phyloP scores from a whole-genome alignment of 2,113 vertebrate species.

The Corythaixoides concolor region DNA sequence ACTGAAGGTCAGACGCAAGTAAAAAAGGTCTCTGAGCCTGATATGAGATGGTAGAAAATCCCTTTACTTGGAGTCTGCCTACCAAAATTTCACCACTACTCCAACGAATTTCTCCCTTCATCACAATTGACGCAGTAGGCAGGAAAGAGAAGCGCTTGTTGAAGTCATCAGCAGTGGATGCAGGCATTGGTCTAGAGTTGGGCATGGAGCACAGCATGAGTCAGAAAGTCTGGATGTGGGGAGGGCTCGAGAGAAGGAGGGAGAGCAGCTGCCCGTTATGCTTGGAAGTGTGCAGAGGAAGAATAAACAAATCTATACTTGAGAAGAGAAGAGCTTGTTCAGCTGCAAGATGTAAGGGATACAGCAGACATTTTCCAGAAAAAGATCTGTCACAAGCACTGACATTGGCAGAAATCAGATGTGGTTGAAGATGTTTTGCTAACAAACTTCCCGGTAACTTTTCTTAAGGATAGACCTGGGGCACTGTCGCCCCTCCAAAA shows the following conservation, averaged over 20 bases:
- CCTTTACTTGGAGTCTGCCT: background rate
- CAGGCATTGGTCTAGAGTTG: background rate
- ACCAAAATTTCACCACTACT: background rate
- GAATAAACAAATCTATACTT: background rate
- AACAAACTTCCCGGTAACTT: background rate
- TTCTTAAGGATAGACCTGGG: background rate
- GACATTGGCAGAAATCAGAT: background rate
- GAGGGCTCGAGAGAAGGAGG: background rate
- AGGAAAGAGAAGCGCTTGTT: background rate
- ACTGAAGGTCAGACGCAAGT: background rate
- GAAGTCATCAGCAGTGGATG: background rate
- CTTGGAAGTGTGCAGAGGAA: background rate
- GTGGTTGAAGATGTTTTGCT: background rate
- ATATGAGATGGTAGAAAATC: background rate
- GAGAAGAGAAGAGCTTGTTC: background rate
- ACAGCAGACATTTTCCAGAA: background rate
- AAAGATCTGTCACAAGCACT: background rate
- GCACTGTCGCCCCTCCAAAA: rapidly evolving
- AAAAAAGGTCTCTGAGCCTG: background rate
- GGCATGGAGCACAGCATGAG: background rate
- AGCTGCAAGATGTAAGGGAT: background rate
- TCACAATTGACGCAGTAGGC: background rate
- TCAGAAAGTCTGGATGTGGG: background rate
- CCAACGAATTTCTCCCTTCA: background rate
- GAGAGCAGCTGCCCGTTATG: rapidly evolving